Conservation (phyloP, 2,113 vertebrate genomes). For the Corythoichthys intestinalis region DNA sequence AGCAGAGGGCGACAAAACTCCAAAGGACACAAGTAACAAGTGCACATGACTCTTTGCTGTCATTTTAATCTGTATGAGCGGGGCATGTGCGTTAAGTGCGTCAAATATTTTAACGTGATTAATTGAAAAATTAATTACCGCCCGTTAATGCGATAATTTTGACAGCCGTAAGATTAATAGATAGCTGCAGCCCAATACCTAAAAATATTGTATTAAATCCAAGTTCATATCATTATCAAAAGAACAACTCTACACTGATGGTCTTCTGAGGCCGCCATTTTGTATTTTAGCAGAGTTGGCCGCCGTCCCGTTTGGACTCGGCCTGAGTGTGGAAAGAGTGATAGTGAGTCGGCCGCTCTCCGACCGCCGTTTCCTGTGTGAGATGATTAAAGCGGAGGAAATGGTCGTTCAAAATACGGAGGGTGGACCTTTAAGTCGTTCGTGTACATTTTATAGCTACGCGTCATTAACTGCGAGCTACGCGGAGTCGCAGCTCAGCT, state of each 20-base stretch:
- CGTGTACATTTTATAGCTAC: constrained; percentile 20
- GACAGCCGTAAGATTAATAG: too few relatives aligned
- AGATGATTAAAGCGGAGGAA: constrained; percentile 57
- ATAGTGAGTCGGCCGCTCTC: constrained; percentile 11
- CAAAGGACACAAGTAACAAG: too few relatives aligned
- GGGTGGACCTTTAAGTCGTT: constrained; percentile 10
- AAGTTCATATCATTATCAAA: not conserved
- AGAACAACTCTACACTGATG: not conserved
- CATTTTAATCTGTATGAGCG: too few relatives aligned
- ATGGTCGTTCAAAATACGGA: constrained; percentile 28
- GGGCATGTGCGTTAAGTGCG: too few relatives aligned
- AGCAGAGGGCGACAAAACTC: too few relatives aligned
- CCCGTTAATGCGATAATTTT: too few relatives aligned
- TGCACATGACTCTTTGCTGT: too few relatives aligned
- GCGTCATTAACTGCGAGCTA: constrained; percentile 29
- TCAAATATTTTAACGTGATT: too few relatives aligned
- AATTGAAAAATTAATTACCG: too few relatives aligned
- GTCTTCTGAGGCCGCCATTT: not conserved
- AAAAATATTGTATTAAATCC: too few relatives aligned
- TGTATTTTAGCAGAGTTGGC: not conserved
- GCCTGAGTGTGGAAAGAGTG: constrained; percentile 16
- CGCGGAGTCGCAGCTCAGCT: not conserved
- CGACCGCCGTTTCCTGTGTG: constrained; percentile 41
- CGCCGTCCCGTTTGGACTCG: constrained; percentile 6
- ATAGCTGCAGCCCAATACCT: too few relatives aligned